Base-by-base conservation (phyloP, 2,797 vertebrate species). In the Myotis planiceps region DNA sequence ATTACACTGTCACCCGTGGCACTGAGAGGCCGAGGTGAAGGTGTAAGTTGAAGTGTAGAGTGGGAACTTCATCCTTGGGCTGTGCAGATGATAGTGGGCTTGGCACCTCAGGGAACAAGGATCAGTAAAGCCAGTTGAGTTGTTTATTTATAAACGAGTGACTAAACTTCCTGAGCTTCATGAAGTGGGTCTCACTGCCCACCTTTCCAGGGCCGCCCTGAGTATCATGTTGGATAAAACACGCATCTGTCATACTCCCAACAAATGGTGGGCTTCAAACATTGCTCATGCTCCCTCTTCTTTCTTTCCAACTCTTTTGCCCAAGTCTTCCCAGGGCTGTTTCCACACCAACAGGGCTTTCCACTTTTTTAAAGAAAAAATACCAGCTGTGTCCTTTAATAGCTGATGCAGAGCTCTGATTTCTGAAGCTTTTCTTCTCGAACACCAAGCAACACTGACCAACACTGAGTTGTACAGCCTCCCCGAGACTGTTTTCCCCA, bases 1-100 rank as follows among this genome's bases (percentile, higher is more conserved):
- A 53, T 6, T 4, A 3, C 3, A 4, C 39, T 5, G 2, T 29
- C 23, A 45, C 37, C 2, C 18, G 0, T 9, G 6, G 5, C 10
- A 1, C 23, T 12, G 29, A 68, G 19, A 29, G 6, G 12, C 14
- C 63, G 27, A 32, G 27, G 27, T 32, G 34, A 55, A 82, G 32
- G 58, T 13, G 23, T 1, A 16, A 9, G 23, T 39, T 60, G 9
- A 75, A 34, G 45, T 13, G 7, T 5, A 4, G 2, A 72, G 34
- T 37, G n/a, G 27, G 66, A 34, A 14, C 32, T 92, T 19, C 21
- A 3, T 51, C 81, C 39, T 51, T 29, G 29, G n/a, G 27, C 15
- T n/a, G 12, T 14, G 13, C 12, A 39, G 72, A 71, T 21, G 15
- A 58, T 51, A 78, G 65, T 3, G 9, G 42, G 4, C 16, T 49